Conservation (phyloP, 2,888 invertebrate genomes). For the Hemistola chrysoprasaria region DNA sequence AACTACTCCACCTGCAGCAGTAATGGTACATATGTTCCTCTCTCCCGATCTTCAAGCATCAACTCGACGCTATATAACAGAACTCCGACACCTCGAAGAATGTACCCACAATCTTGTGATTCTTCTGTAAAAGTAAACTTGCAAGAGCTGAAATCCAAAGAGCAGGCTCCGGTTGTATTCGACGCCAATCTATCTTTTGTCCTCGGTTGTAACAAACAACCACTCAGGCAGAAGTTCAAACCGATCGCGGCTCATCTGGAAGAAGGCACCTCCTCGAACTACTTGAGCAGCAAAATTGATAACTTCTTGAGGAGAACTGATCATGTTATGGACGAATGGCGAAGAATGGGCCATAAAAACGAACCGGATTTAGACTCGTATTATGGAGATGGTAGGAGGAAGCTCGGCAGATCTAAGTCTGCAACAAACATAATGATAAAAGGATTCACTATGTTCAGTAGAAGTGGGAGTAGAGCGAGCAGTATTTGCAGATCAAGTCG, state of each 20-base stretch:
- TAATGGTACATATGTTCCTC: slow-evolving; percentile 65
- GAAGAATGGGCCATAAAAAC: slow-evolving; percentile 84
- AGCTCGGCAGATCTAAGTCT: slow-evolving; percentile 85
- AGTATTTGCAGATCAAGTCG: slow-evolving; percentile 76
- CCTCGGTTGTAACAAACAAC: slow-evolving; percentile 87
- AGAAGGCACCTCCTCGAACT: slow-evolving; percentile 89
- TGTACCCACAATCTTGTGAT: slow-evolving; percentile 85
- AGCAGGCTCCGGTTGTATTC: slow-evolving; percentile 90
- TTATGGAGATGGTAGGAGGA: slow-evolving; percentile 56
- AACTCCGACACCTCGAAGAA: slow-evolving; percentile 84
- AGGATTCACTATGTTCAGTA: slow-evolving; percentile 87
- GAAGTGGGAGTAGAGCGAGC: slow-evolving; percentile 79
- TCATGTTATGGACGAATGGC: slow-evolving; percentile 95
- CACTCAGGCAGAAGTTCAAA: slow-evolving; percentile 85
- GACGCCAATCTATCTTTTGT: slow-evolving; percentile 92
- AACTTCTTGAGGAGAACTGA: slow-evolving; percentile 92
- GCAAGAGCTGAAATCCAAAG: slow-evolving; percentile 84
- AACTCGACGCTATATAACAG: slow-evolving; percentile 63
- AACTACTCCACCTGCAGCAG: slow-evolving; percentile 76
- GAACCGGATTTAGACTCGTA: slow-evolving; percentile 61
- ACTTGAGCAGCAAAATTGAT: slow-evolving; percentile 88
- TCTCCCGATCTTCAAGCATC: slow-evolving; percentile 70
- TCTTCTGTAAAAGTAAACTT: slow-evolving; percentile 72
- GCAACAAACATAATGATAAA: slow-evolving; percentile 92
- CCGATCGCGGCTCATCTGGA: slow-evolving; percentile 90